Base-by-base conservation (phyloP, 2,113 vertebrate species). In the Gorsachius goisagi region DNA sequence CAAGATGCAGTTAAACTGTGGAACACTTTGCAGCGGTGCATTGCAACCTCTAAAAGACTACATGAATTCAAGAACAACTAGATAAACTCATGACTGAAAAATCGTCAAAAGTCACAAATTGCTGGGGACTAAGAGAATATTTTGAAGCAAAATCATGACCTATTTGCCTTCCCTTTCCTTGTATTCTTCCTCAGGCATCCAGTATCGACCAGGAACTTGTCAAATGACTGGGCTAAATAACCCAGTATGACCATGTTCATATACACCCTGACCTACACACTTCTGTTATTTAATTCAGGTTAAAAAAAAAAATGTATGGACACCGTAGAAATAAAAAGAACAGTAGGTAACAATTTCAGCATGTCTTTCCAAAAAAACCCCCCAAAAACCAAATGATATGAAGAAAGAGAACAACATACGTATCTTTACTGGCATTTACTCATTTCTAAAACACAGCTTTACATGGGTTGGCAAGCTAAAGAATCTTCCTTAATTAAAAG, bases 321-420 rank as follows among this genome's bases (percentile, higher is more conserved):
- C 28, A 52, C 4, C 0, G 0, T 2, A 67, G 22, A 85, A 85
- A 27, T 22, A 35, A 78, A 73, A 73, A 80, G 44, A 0, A 2
- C 4, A 63, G 10, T 4, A 35, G 7, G 26, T 32, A 71, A 67
- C 27, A 80, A 72, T 52, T 73, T 86, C 33, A 81, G 33, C 15
- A 41, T 21, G 12, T 18, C 44, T 84, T 73, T 35, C 5, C 14
- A 41, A 41, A 68, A 73, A 62, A 32, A n/a, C n/a, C n/a, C 11
- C 12, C 8, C 35, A 90, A 78, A 5, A 6, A 41, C 11, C 5
- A 89, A 79, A 47, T 26, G 19, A 9, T 26, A 69, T 30, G 44
- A 74, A 58, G 33, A 58, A 73, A 62, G 76, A 84, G 41, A 62
- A 64, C 28, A 89, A 35, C 26, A 66, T 62, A 58, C 5, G 21